phyloP scores from a whole-genome alignment of 2,888 invertebrate genomes.

The Cheilosia variabilis region DNA sequence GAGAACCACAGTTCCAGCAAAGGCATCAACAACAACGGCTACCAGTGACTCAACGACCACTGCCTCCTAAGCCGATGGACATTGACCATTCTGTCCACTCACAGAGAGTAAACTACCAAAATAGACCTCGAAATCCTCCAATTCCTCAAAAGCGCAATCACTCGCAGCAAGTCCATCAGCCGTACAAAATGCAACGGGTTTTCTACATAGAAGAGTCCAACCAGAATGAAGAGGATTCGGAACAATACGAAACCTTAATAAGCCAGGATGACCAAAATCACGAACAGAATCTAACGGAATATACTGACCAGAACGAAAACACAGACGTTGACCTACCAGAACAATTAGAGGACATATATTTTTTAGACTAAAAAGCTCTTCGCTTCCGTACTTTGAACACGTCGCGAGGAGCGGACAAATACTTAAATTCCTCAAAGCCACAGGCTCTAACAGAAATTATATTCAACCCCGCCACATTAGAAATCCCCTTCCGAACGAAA shows the following conservation, averaged over 20 bases:
- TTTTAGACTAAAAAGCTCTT: constrained; percentile 51
- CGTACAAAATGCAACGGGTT: constrained; percentile 37
- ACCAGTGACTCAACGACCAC: constrained; percentile 35
- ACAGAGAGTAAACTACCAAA: constrained; percentile 19
- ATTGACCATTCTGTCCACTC: constrained; percentile 15
- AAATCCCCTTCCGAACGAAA: constrained; percentile 48
- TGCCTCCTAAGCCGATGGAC: constrained; percentile 43
- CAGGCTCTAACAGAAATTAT: constrained; percentile 35
- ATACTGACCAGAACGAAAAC: constrained; percentile 15
- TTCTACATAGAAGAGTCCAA: constrained; percentile 39
- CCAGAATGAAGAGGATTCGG: constrained; percentile 13
- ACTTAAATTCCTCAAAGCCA: constrained; percentile 36
- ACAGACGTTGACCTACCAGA: constrained; percentile 17
- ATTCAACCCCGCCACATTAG: constrained; percentile 32
- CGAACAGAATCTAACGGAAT: constrained; percentile 22
- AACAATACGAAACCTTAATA: constrained; percentile 24
- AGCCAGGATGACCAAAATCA: constrained; percentile 21
- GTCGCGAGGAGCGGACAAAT: constrained; percentile 19
- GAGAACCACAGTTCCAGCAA: constrained; percentile 11
- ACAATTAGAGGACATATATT: constrained; percentile 42
- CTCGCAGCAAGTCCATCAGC: constrained; percentile 33
- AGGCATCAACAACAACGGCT: constrained; percentile 24
- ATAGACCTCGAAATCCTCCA: constrained; percentile 1
- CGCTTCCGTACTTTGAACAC: constrained; percentile 40
- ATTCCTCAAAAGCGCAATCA: constrained; percentile 37